phyloP scores from a whole-genome alignment of 1,140 invertebrate genomes.

The Heliconius nattereri region DNA sequence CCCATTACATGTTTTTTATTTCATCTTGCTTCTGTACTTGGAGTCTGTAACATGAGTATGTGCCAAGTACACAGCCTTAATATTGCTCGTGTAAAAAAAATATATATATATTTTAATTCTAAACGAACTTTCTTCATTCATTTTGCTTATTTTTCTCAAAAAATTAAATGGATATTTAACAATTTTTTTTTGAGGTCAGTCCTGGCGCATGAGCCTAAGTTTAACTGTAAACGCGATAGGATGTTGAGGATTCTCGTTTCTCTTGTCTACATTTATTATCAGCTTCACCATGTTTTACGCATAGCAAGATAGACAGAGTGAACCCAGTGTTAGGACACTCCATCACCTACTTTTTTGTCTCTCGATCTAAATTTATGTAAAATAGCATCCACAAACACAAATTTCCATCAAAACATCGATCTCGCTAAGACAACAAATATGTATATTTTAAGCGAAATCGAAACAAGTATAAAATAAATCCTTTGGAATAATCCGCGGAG shows the following conservation, averaged over 20 bases:
- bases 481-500: conserved; percentile 8
- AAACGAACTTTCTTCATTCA: neutral
- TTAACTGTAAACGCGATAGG: too few species aligned
- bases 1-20: conserved; percentile 10
- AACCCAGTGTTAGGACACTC: too few species aligned
- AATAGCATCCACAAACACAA: too few species aligned
- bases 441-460: neutral
- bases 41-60: neutral
- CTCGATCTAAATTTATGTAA: too few species aligned
- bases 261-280: too few species aligned
- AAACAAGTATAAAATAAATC: conserved; percentile 4
- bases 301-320: too few species aligned
- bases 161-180: neutral
- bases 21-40: neutral
- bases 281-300: too few species aligned
- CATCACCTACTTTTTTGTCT: too few species aligned
- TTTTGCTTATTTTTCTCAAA: neutral
- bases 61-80: neutral
- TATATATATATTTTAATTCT: neutral
- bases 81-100: neutral
- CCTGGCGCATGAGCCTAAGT: too few species aligned
- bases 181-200: neutral
- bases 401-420: too few species aligned
- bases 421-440: neutral
- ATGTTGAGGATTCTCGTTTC: too few species aligned